A percentile compares a stretch with the other conserved stretches of the same genome.
Evolutionary conservation across 2,113 vertebrate species (phyloP).

Genomic region (Lepisosteus osseus): DNA sequence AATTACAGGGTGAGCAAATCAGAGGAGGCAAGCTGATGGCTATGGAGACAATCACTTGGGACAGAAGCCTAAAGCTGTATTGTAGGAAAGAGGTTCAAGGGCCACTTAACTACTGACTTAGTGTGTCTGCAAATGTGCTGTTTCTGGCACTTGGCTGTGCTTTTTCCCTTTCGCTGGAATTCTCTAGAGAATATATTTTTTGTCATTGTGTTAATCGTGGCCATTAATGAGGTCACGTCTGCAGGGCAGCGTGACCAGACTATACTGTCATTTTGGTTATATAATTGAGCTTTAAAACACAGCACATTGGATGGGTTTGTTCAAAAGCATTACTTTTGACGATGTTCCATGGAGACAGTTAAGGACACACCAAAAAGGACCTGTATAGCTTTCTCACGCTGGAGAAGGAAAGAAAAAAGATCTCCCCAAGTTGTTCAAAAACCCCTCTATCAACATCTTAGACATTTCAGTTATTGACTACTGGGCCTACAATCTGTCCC

Average conservation of each 20-base stretch:
- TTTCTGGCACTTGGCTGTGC: background rate
- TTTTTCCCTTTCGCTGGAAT: background rate
- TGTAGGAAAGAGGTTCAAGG: background rate
- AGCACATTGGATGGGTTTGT: background rate
- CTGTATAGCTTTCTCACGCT: too few relatives aligned
- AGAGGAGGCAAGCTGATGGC: background rate
- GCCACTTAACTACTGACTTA: background rate
- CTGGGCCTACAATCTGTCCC: too few relatives aligned
- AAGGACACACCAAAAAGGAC: too few relatives aligned
- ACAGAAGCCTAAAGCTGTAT: background rate
- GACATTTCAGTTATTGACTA: too few relatives aligned
- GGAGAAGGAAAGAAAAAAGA: too few relatives aligned
- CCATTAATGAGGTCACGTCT: conserved; percentile 4
- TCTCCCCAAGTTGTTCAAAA: too few relatives aligned
- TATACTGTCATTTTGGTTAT: background rate
- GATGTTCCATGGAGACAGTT: background rate
- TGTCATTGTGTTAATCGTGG: background rate
- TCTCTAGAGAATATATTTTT: conserved; percentile 1
- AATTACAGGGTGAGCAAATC: conserved; percentile 20
- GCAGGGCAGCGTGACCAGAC: background rate
- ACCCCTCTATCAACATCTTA: too few relatives aligned
- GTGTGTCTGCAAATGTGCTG: background rate
- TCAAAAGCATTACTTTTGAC: background rate
- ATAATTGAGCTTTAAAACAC: background rate
- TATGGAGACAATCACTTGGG: conserved; percentile 3